A percentile compares a stretch with the other conserved stretches of the same genome.
Evolutionary conservation across 2,888 invertebrate genomes (phyloP).

Genomic region (Margaritifera margaritifera): DNA sequence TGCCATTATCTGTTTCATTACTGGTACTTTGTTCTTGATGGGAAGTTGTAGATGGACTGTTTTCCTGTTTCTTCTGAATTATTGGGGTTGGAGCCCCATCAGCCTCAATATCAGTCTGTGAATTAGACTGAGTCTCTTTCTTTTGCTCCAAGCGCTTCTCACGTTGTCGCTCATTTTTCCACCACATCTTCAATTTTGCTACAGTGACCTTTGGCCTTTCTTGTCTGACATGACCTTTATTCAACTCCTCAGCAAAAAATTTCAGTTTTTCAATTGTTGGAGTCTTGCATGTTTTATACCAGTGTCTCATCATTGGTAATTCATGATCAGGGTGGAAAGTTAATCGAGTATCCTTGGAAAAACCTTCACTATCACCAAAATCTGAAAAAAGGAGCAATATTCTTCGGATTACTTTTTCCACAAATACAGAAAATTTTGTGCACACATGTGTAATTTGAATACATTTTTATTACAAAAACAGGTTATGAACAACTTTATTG

Average conservation of each 20-base stretch:
- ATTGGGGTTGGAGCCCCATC: too few relatives aligned
- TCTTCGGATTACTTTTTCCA: background rate
- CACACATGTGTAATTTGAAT: too few relatives aligned
- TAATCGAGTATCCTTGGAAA: constrained; percentile 43
- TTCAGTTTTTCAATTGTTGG: constrained; percentile 63
- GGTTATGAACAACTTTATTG: too few relatives aligned
- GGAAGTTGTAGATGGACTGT: too few relatives aligned
- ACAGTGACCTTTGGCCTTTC: constrained; percentile 64
- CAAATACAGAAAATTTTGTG: too few relatives aligned
- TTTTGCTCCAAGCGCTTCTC: constrained; percentile 24
- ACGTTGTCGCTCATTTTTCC: constrained; percentile 71
- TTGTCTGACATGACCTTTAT: constrained; percentile 64
- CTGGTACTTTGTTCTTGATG: too few relatives aligned
- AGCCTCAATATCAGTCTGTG: too few relatives aligned
- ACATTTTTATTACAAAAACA: too few relatives aligned
- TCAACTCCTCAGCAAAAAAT: constrained; percentile 65
- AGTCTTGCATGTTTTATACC: constrained; percentile 63
- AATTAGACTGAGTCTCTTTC: too few relatives aligned
- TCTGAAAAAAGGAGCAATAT: constrained; percentile 12
- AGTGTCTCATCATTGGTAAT: constrained; percentile 67
- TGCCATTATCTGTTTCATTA: too few relatives aligned
- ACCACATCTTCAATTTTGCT: constrained; percentile 69
- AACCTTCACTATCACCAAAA: constrained; percentile 10
- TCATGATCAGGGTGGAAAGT: constrained; percentile 70
- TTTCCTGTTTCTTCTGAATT: too few relatives aligned